Base-by-base conservation (phyloP, 2,888 invertebrate species). In the Drosophila anomelani region DNA sequence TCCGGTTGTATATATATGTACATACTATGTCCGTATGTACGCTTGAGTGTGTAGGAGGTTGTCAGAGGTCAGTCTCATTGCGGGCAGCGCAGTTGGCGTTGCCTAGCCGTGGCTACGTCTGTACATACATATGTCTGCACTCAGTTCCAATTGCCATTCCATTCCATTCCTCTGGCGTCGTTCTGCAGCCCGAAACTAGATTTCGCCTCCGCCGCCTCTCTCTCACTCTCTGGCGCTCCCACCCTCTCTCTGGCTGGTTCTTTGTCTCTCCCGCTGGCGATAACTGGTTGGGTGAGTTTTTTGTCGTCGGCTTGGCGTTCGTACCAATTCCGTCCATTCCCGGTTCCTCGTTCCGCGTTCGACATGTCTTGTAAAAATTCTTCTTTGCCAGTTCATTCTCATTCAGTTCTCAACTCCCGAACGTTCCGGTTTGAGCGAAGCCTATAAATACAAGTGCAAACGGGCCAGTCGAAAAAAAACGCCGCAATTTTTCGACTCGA, bases 41-140 rank as follows among this genome's bases (percentile, higher is more conserved):
- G 39, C 43, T 56, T 66, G 43, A 71, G 39, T 76, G 79, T 86
- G 86, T 86, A 88, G 86, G 88, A 87, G 88, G 87, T 88, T 86
- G 88, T 88, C 87, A 86, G 86, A 86, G 88, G 86, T 86, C 86
- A 86, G 87, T 85, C 88, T 85, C 84, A 85, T 88, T 79, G 79
- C 64, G 66, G 78, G 75, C 84, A 77, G 79, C 79, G 81, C 75
- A 77, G 83, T 60, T 49, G 38, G 44, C 70, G 69, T 53, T 76
- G 69, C 66, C 56, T 51, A 57, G 43, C 76, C 57, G 59, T 70
- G 74, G 51, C 34, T 51, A 51, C 23, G 34, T 34, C 20, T 67
- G 59, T 73, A 67, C 36, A 20, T 23, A 23, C 9, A 6, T 38
- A 56, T 53, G 56, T 56, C 32, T 60, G 23, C 44, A 49, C 51